Percentiles rank a stretch among this genome's conserved stretches.
These are phyloP conservation scores for Octopus bimaculoides DNA, from an alignment of 1,140 invertebrate genomes.

Conservation along the genomic window DNA sequence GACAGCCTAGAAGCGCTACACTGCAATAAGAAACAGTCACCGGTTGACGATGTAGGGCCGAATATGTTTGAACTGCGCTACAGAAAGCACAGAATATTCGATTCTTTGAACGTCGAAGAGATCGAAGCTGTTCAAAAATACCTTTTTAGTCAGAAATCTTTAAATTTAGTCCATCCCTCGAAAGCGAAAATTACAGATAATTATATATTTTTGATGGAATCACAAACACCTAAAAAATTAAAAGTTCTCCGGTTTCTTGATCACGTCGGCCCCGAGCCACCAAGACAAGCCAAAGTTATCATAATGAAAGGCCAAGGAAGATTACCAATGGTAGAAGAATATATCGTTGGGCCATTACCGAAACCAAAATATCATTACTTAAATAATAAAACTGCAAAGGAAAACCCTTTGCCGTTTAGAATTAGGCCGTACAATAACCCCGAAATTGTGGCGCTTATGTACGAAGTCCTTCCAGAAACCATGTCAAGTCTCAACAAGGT, in stretches of 20 bases:
- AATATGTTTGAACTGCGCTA: background rate
- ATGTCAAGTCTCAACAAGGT: constrained; percentile 11
- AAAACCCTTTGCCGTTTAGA: constrained; percentile 16
- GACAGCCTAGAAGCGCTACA: background rate
- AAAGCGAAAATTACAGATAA: background rate
- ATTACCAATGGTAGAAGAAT: constrained; percentile 23
- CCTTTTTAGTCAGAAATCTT: background rate
- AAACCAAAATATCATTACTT: constrained; percentile 16
- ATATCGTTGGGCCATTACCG: constrained; percentile 24
- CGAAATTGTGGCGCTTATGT: constrained; percentile 11
- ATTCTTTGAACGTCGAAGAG: background rate
- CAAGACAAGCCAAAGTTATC: constrained; percentile 21
- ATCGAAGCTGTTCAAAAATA: background rate
- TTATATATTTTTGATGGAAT: constrained; percentile 8
- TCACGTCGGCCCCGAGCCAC: constrained; percentile 4
- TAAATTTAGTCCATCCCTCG: background rate
- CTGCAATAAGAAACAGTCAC: background rate
- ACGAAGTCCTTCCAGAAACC: background rate
- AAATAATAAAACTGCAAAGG: constrained; percentile 9
- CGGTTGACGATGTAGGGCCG: background rate
- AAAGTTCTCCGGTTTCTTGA: constrained; percentile 6
- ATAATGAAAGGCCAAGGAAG: constrained; percentile 22
- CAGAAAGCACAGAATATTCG: background rate
- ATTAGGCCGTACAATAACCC: constrained; percentile 9
- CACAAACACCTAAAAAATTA: background rate